phyloP scores from a whole-genome alignment of 1,140 invertebrate species.

The Ceratina japonica region DNA sequence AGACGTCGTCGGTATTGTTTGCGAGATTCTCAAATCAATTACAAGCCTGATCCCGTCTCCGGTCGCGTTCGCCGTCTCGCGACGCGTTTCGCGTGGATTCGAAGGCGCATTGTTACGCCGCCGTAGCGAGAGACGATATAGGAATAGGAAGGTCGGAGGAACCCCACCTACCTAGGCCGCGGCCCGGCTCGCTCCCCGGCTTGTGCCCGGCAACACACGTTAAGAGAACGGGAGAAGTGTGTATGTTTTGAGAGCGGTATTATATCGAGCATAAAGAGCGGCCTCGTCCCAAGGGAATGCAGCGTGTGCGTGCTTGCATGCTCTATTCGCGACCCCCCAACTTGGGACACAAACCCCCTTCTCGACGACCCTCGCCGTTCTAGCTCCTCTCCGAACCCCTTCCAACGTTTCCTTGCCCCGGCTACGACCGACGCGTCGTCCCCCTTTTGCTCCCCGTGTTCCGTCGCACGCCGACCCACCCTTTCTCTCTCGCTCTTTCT shows the following conservation, averaged over 20 bases:
- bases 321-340: constrained; percentile 65
- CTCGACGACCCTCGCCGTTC: constrained; percentile 49
- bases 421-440: constrained; percentile 12
- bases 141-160: not conserved
- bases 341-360: constrained; percentile 61
- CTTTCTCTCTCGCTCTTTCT: constrained; percentile 8
- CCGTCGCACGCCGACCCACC: constrained; percentile 37
- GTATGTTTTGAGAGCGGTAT: constrained; percentile 80
- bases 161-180: constrained; percentile 20
- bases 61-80: constrained; percentile 1
- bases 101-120: constrained; percentile 36
- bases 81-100: not conserved
- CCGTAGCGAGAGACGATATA: constrained; percentile 37
- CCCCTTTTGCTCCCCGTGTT: constrained; percentile 37
- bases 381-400: constrained; percentile 57
- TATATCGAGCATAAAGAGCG: constrained; percentile 80
- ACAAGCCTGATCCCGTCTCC: constrained; percentile 15
- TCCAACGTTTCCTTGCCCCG: constrained; percentile 51
- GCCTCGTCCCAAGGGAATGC: constrained; percentile 75
- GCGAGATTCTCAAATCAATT: constrained; percentile 41
- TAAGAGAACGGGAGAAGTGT: constrained; percentile 74
- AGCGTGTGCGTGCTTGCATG: constrained; percentile 73
- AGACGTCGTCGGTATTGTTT: not conserved
- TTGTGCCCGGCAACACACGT: constrained; percentile 54
- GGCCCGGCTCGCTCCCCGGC: constrained; percentile 31